phyloP scores from a whole-genome alignment of 1,140 invertebrate genomes.

The Trichonephila inaurata region DNA sequence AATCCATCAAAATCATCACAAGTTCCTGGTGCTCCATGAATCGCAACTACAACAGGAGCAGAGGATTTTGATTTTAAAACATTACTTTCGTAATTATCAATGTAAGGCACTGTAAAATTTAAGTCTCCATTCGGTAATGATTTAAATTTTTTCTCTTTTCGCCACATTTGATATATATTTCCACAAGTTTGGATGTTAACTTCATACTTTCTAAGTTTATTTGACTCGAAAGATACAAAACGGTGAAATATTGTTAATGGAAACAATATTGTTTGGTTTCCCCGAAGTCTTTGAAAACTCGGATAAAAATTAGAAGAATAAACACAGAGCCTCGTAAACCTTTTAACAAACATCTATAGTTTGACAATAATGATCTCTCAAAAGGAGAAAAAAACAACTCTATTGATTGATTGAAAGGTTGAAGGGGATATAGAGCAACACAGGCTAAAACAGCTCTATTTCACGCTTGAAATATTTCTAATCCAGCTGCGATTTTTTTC shows the following conservation, averaged over 20 bases:
- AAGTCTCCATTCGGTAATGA: constrained; percentile 60
- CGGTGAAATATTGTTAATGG: background rate
- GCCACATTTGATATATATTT: constrained; percentile 75
- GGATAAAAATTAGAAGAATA: background rate
- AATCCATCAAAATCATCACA: constrained; percentile 75
- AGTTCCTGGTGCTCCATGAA: constrained; percentile 78
- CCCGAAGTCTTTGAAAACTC: background rate
- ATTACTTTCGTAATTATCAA: constrained; percentile 63
- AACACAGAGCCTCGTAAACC: background rate
- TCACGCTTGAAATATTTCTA: too few relatives aligned
- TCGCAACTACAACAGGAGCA: constrained; percentile 28
- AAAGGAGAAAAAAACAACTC: too few relatives aligned
- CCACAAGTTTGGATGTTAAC: constrained; percentile 75
- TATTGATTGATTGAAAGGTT: too few relatives aligned
- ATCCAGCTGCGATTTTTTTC: background rate
- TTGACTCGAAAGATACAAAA: background rate
- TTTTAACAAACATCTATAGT: background rate
- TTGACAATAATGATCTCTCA: too few relatives aligned
- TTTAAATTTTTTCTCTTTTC: constrained; percentile 50
- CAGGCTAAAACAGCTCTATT: too few relatives aligned
- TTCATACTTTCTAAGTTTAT: background rate
- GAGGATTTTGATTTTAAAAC: background rate
- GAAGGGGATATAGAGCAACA: too few relatives aligned
- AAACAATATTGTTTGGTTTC: background rate
- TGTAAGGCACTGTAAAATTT: constrained; percentile 71